Evolutionary conservation across 2,888 invertebrate species (phyloP).

Genomic region (Panorpa germanica): DNA sequence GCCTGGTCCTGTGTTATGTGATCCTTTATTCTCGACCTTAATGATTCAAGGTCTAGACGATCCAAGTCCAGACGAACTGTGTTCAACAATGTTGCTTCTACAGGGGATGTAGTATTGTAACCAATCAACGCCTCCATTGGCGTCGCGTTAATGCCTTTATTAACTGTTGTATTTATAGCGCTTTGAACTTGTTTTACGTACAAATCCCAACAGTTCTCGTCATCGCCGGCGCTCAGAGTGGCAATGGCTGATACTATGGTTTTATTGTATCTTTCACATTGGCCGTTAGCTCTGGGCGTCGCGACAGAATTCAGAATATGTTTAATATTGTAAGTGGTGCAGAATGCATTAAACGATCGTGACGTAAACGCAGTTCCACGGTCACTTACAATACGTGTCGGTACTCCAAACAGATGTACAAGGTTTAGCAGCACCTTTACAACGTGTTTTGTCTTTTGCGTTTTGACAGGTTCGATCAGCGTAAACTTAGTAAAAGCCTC

Average conservation of each 20-base stretch:
- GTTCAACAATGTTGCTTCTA: slow-evolving; percentile 7
- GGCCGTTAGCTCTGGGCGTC: slow-evolving; percentile 16
- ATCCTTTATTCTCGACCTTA: slow-evolving; percentile 5
- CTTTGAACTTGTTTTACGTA: slow-evolving; percentile 13
- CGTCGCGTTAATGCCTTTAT: slow-evolving; percentile 12
- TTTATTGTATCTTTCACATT: slow-evolving; percentile 15
- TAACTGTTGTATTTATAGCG: slow-evolving; percentile 13
- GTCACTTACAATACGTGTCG: slow-evolving; percentile 19
- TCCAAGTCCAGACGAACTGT: slow-evolving; percentile 5
- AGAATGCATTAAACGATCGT: slow-evolving; percentile 17
- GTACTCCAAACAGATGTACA: slow-evolving; percentile 16
- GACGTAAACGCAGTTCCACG: slow-evolving; percentile 20
- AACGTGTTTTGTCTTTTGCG: slow-evolving; percentile 16
- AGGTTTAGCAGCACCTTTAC: slow-evolving; percentile 16
- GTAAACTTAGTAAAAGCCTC: slow-evolving; percentile 21
- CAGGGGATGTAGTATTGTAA: slow-evolving; percentile 10
- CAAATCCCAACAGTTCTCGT: slow-evolving; percentile 14
- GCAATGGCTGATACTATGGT: slow-evolving; percentile 13
- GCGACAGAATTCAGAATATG: slow-evolving; percentile 15
- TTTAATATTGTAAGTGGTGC: slow-evolving; percentile 12
- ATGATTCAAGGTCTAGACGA: slow-evolving; percentile 5
- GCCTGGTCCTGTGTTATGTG: slow-evolving; percentile 9
- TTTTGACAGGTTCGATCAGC: slow-evolving; percentile 16
- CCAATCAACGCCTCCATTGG: slow-evolving; percentile 12
- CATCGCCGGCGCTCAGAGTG: slow-evolving; percentile 12